These are phyloP conservation scores for Malurus cyaneus DNA, from an alignment of 2,113 vertebrate species.

Conservation along the genomic window DNA sequence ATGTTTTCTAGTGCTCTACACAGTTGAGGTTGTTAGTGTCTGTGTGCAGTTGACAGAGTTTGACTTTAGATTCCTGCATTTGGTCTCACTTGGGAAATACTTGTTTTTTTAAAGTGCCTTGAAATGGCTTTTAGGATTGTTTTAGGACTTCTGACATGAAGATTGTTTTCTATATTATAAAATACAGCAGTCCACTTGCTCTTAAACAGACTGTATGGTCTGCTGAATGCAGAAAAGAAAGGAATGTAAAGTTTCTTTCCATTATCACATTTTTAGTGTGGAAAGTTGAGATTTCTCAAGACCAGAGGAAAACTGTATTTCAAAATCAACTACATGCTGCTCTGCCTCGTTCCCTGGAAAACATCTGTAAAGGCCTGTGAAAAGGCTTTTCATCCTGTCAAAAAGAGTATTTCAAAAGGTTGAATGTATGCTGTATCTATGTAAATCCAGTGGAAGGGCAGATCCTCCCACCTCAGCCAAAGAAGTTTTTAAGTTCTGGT, in stretches of 20 bases:
- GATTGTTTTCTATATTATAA: not conserved
- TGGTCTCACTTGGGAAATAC: not conserved
- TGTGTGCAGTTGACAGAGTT: not conserved
- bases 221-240: not conserved
- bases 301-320: not conserved
- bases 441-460: not conserved
- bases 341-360: not conserved
- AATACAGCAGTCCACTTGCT: not conserved
- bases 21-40: not conserved
- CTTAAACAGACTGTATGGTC: not conserved
- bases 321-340: not conserved
- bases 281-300: not conserved
- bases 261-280: not conserved
- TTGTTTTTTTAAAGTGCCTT: not conserved
- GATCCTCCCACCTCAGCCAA: not conserved
- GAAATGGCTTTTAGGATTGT: not conserved
- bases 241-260: not conserved
- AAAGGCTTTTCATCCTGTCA: not conserved
- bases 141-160: not conserved
- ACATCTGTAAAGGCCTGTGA: not conserved
- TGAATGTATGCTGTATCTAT: not conserved
- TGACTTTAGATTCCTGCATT: not conserved
- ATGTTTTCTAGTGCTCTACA: not conserved
- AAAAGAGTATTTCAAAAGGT: not conserved
- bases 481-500: not conserved